A percentile compares a stretch with the other conserved stretches of the same genome.
phyloP scores from a whole-genome alignment of 2,797 vertebrate genomes.

The Hypotaenidia okinawae region DNA sequence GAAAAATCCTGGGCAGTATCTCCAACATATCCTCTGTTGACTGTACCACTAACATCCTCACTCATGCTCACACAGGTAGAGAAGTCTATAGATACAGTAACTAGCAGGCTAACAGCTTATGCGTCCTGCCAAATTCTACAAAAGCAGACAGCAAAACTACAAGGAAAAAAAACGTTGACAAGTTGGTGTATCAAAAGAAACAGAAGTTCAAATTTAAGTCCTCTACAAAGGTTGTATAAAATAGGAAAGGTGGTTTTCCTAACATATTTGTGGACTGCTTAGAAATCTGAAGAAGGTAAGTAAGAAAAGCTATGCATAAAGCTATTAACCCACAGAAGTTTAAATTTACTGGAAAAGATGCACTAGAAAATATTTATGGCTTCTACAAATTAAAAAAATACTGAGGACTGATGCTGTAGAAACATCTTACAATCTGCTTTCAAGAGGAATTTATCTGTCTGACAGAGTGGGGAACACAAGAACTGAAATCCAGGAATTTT shows the following conservation, averaged over 20 bases:
- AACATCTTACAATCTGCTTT: neutral
- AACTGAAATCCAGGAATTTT: neutral
- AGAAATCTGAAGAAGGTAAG: neutral
- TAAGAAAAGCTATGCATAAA: neutral
- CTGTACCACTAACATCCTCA: neutral
- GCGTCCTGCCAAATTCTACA: neutral
- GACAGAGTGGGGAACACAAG: neutral
- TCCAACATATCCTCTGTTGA: neutral
- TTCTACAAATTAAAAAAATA: neutral
- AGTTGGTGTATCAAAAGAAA: neutral
- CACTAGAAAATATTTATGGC: neutral
- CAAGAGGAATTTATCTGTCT: neutral
- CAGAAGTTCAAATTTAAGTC: neutral
- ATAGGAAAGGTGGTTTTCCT: neutral
- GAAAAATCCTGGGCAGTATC: neutral
- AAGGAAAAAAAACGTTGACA: neutral
- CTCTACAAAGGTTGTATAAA: neutral
- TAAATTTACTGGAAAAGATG: neutral
- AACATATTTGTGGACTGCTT: neutral
- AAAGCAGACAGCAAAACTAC: neutral
- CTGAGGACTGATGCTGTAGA: neutral
- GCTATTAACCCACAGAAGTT: neutral
- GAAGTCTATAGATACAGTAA: neutral
- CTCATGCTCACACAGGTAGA: neutral
- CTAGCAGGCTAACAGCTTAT: neutral